Percentiles rank a stretch among this genome's conserved stretches.
Conservation (phyloP, 2,113 vertebrate species). For the Daubentonia madagascariensis region DNA sequence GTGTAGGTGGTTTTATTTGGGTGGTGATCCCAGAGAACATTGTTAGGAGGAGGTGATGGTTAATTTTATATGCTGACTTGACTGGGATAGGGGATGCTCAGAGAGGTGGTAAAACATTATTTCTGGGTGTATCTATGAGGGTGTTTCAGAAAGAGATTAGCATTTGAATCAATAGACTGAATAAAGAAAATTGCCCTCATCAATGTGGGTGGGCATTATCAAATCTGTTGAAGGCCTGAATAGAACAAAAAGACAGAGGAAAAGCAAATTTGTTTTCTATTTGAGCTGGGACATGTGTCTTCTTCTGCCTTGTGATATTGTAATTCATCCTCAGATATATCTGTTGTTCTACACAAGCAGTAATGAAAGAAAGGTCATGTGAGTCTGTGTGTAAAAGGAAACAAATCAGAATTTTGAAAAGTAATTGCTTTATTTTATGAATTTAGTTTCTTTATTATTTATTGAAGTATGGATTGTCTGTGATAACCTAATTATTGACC, state of each 20-base stretch:
- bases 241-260: neutral
- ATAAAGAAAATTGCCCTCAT: neutral
- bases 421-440: neutral
- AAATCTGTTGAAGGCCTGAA: neutral
- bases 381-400: neutral
- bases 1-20: neutral
- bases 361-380: neutral
- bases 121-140: neutral
- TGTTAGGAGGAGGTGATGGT: neutral
- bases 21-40: neutral
- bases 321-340: neutral
- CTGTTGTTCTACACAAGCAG: neutral
- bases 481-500: neutral
- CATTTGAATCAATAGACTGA: neutral
- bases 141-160: neutral
- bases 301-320: neutral
- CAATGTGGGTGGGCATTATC: neutral
- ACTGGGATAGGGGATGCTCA: neutral
- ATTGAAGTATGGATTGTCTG: neutral
- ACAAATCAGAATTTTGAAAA: neutral
- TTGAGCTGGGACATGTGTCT: neutral
- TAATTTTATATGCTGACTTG: neutral
- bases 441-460: conserved; percentile 17
- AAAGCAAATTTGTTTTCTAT: neutral
- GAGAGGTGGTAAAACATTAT: neutral